A percentile compares a stretch with the other conserved stretches of the same genome.
These are phyloP conservation scores for Auanema sp. DNA, from an alignment of 2,888 invertebrate genomes.

Conservation along the genomic window DNA sequence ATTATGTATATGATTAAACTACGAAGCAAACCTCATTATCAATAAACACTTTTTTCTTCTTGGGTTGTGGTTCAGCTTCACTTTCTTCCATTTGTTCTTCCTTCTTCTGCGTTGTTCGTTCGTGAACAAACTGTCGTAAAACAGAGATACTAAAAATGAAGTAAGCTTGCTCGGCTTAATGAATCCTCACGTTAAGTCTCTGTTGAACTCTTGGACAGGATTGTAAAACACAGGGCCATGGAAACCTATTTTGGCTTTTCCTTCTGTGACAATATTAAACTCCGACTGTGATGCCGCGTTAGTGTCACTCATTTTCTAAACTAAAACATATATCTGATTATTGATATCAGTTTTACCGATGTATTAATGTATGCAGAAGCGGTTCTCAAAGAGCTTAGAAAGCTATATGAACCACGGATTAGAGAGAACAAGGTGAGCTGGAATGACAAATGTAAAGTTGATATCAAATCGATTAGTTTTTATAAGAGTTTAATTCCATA, in stretches of 20 bases:
- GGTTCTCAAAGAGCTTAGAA: background rate
- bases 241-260: slow-evolving; percentile 53
- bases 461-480: too few relatives aligned
- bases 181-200: slow-evolving; percentile 77
- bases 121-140: slow-evolving; percentile 71
- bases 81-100: background rate
- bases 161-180: background rate
- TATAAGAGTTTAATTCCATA: too few relatives aligned
- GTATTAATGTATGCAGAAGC: background rate
- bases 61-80: slow-evolving; percentile 32
- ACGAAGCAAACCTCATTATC: slow-evolving; percentile 10
- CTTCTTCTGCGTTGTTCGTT: slow-evolving; percentile 23
- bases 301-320: background rate
- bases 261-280: slow-evolving; percentile 33
- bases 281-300: too few relatives aligned
- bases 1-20: background rate
- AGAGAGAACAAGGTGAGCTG: too few relatives aligned
- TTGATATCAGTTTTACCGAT: background rate
- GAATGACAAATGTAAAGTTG: too few relatives aligned
- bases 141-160: slow-evolving; percentile 74
- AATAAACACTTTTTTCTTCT: slow-evolving; percentile 33
- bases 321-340: background rate
- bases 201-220: slow-evolving; percentile 94
- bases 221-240: slow-evolving; percentile 83
- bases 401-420: too few relatives aligned